Evolutionary conservation across 2,888 invertebrate genomes (phyloP).

Genomic region (Hipparchia semele): DNA sequence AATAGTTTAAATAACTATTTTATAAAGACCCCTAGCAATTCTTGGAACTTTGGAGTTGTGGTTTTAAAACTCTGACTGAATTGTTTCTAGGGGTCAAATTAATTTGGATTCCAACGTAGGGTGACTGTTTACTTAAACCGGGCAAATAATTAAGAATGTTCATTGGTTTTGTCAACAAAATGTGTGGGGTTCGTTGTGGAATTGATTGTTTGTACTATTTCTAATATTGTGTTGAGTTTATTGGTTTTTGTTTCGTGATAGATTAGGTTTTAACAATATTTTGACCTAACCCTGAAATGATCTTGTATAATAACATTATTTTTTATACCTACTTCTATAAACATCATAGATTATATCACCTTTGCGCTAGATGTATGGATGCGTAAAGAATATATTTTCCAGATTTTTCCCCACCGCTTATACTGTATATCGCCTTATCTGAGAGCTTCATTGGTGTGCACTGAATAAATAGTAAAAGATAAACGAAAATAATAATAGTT

Average conservation of each 20-base stretch:
- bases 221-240: conserved; percentile 56
- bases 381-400: too few relatives aligned
- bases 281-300: conserved; percentile 28
- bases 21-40: conserved; percentile 46
- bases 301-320: too few relatives aligned
- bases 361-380: too few relatives aligned
- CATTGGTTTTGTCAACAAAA: conserved; percentile 80
- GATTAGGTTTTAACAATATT: conserved; percentile 41
- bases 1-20: conserved; percentile 63
- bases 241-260: conserved; percentile 52
- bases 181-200: conserved; percentile 62
- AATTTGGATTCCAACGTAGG: conserved; percentile 54
- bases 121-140: conserved; percentile 76
- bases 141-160: conserved; percentile 82
- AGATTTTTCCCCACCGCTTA: too few relatives aligned
- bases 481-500: too few relatives aligned
- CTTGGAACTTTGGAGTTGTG: conserved; percentile 21
- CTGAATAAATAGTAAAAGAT: too few relatives aligned
- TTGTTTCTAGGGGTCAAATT: conserved; percentile 48
- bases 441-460: too few relatives aligned
- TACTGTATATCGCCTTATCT: too few relatives aligned
- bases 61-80: conserved; percentile 30
- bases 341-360: too few relatives aligned
- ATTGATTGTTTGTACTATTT: conserved; percentile 64
- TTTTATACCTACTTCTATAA: too few relatives aligned